Evolutionary conservation across 2,113 vertebrate species (phyloP).

Genomic region (Chaetops frenatus): DNA sequence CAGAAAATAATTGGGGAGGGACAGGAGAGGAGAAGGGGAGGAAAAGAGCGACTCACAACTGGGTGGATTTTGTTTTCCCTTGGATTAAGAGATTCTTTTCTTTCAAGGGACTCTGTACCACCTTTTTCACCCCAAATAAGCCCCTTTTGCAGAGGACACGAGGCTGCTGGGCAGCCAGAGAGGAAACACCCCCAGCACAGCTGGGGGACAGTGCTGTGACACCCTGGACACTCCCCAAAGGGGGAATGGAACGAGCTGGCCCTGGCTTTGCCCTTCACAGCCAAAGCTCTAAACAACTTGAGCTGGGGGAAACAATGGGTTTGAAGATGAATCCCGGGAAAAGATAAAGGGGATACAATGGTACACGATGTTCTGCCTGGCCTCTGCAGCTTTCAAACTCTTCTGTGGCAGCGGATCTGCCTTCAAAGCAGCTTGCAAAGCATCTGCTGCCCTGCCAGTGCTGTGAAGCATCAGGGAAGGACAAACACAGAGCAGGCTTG

Average conservation of each 20-base stretch:
- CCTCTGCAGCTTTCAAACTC: background rate
- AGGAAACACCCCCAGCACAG: fast-evolving
- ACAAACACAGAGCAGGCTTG: background rate
- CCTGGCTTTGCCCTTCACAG: background rate
- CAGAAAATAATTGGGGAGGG: background rate
- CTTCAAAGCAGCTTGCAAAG: background rate
- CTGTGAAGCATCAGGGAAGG: background rate
- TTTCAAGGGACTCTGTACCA: background rate
- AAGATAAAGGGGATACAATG: fast-evolving
- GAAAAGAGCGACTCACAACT: background rate
- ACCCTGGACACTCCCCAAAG: fast-evolving
- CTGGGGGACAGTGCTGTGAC: fast-evolving
- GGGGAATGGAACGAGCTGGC: fast-evolving
- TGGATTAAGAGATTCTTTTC: background rate
- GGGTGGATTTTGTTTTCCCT: background rate
- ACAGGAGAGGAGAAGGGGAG: background rate
- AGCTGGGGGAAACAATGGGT: background rate
- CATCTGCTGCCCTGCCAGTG: background rate
- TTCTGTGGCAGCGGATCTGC: background rate
- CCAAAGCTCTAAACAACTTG: background rate
- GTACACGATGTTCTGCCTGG: background rate
- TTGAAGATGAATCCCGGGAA: background rate
- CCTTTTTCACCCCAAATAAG: background rate
- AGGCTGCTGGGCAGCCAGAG: background rate
- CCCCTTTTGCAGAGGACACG: background rate